These are phyloP conservation scores for Rousettus leschenaultii DNA, from an alignment of 2,113 vertebrate species.

Conservation along the genomic window DNA sequence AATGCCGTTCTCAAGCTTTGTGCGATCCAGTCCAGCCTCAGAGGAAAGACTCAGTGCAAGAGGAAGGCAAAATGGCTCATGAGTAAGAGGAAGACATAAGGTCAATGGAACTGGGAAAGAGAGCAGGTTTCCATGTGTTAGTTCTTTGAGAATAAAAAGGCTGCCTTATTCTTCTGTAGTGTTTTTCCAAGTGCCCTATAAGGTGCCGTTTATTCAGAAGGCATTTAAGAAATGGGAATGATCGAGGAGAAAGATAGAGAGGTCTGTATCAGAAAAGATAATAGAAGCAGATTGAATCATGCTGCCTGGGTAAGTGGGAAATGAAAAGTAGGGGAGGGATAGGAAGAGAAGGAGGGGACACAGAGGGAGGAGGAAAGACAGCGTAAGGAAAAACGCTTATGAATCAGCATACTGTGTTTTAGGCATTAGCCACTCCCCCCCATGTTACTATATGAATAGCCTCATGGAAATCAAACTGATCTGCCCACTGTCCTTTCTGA, in stretches of 20 bases:
- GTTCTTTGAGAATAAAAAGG: neutral
- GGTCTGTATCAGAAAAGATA: neutral
- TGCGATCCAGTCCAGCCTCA: neutral
- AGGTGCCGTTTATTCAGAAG: neutral
- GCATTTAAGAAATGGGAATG: neutral
- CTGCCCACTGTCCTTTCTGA: neutral
- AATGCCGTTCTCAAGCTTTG: constrained; percentile 3
- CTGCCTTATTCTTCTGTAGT: neutral
- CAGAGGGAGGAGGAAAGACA: neutral
- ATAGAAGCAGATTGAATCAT: neutral
- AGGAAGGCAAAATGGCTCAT: neutral
- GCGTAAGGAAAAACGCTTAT: neutral
- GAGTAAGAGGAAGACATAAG: neutral
- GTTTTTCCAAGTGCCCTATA: neutral
- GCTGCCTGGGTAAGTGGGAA: neutral
- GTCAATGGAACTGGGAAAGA: neutral
- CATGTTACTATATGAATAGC: neutral
- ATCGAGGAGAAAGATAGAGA: neutral
- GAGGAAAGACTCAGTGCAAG: neutral
- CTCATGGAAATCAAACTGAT: neutral
- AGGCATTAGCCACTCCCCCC: neutral
- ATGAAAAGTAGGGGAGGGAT: neutral
- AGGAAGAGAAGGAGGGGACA: neutral
- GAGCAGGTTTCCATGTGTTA: neutral
- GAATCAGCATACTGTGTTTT: neutral